These are phyloP conservation scores for Nycticebus coucang DNA, from an alignment of 2,113 vertebrate species.

Conservation along the genomic window DNA sequence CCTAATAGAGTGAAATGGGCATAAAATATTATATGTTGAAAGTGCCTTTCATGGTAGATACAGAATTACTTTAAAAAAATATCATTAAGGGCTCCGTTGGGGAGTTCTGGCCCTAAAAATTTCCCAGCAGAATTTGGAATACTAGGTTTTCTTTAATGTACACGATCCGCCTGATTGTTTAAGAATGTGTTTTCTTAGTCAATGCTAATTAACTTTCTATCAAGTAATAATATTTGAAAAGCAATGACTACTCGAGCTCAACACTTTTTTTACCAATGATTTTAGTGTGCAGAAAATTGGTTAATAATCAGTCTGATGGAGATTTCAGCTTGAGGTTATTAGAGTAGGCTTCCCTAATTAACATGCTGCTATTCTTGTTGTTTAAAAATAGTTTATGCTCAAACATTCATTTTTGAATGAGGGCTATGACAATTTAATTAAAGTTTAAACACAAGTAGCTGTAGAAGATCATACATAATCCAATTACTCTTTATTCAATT, in stretches of 20 bases:
- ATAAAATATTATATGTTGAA: neutral
- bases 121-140: conserved; percentile 52
- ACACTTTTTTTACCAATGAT: conserved; percentile 8
- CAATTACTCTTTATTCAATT: conserved; percentile 86
- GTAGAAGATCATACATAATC: conserved; percentile 84
- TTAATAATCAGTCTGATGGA: conserved; percentile 31
- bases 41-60: neutral
- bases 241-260: conserved; percentile 43
- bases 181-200: conserved; percentile 56
- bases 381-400: conserved; percentile 78
- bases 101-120: conserved; percentile 24
- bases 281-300: neutral
- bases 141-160: conserved; percentile 22
- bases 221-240: conserved; percentile 68
- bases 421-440: conserved; percentile 86
- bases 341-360: conserved; percentile 55
- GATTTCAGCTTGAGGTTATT: conserved; percentile 34
- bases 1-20: neutral
- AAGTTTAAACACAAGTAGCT: conserved; percentile 81
- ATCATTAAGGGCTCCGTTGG: neutral
- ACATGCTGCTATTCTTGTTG: conserved; percentile 60
- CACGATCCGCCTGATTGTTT: conserved; percentile 22
- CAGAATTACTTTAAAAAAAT: neutral
- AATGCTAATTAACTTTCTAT: conserved; percentile 65
- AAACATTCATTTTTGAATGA: conserved; percentile 77